These are phyloP conservation scores for Hippoglossus hippoglossus DNA, from an alignment of 2,797 vertebrate genomes.

Conservation along the genomic window DNA sequence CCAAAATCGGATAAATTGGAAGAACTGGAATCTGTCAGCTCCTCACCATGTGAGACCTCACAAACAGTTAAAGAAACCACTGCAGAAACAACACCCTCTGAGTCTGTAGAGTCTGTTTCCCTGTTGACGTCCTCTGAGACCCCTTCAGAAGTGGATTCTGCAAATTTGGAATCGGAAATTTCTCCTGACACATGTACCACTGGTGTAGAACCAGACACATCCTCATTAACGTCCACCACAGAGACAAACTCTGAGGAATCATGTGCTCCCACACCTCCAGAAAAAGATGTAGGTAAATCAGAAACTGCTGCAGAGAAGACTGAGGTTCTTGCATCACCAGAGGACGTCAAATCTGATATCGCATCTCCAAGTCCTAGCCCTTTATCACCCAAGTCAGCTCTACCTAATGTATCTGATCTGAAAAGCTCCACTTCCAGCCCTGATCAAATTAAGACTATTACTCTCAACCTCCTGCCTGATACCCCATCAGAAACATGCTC, in stretches of 20 bases:
- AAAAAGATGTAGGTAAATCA: conserved; percentile 19
- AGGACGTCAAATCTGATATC: conserved; percentile 21
- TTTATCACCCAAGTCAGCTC: conserved; percentile 13
- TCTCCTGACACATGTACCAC: conserved; percentile 6
- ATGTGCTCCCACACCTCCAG: conserved; percentile 20
- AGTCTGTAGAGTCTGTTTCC: conserved; percentile 5
- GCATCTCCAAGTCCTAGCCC: conserved; percentile 4
- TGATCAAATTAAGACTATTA: conserved; percentile 17
- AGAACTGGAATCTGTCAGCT: conserved; percentile 8
- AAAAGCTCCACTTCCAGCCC: conserved; percentile 19
- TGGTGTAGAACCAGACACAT: conserved; percentile 25
- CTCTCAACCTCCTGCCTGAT: background rate
- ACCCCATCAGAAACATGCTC: conserved; percentile 30
- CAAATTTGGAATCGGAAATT: conserved; percentile 18
- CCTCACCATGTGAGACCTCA: background rate
- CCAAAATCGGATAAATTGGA: conserved; percentile 27
- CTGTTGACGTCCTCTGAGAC: background rate
- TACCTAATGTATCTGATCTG: conserved; percentile 5
- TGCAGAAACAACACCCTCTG: background rate
- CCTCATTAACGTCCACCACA: conserved; percentile 12
- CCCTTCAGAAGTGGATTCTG: conserved; percentile 13
- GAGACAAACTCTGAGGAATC: conserved; percentile 11
- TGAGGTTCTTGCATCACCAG: conserved; percentile 10
- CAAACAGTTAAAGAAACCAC: conserved; percentile 5
- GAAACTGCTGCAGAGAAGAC: conserved; percentile 17